Conservation (phyloP, 2,888 invertebrate genomes). For the Apotomis capreana region DNA sequence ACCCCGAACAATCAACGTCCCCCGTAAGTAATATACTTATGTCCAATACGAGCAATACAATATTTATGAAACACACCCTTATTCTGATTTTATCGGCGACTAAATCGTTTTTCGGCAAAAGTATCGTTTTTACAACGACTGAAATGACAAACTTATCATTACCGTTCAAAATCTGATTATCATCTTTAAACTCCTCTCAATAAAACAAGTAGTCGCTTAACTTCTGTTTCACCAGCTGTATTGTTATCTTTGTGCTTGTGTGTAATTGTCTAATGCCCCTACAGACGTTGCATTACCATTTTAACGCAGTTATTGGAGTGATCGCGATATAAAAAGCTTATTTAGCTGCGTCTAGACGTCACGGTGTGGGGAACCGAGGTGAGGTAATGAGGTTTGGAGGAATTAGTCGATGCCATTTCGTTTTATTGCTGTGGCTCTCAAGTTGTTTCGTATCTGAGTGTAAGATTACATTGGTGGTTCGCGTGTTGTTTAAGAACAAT, state of each 20-base stretch:
- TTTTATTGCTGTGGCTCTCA: conserved; percentile 24
- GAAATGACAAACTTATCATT: conserved; percentile 43
- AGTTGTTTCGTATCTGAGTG: conserved; percentile 18
- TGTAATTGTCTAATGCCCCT: conserved; percentile 71
- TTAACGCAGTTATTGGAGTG: conserved; percentile 71
- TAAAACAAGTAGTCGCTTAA: background rate
- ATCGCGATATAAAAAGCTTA: conserved; percentile 68
- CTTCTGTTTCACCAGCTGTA: background rate
- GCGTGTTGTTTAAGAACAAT: background rate
- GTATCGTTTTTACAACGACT: conserved; percentile 64
- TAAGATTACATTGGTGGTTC: background rate
- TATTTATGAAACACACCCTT: conserved; percentile 45
- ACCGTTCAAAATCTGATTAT: background rate
- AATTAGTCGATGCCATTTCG: conserved; percentile 34
- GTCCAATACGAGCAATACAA: conserved; percentile 37
- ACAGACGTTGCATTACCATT: conserved; percentile 72
- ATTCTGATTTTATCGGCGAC: conserved; percentile 67
- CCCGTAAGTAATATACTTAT: conserved; percentile 28
- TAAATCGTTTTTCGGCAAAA: conserved; percentile 63
- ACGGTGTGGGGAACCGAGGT: conserved; percentile 53
- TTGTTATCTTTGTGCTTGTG: conserved; percentile 18
- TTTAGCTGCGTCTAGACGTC: conserved; percentile 75
- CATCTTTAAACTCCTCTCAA: background rate
- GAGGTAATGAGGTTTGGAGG: conserved; percentile 32
- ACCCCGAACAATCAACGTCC: conserved; percentile 18